Conservation (phyloP, 2,113 vertebrate genomes). For the Enhydra lutris region DNA sequence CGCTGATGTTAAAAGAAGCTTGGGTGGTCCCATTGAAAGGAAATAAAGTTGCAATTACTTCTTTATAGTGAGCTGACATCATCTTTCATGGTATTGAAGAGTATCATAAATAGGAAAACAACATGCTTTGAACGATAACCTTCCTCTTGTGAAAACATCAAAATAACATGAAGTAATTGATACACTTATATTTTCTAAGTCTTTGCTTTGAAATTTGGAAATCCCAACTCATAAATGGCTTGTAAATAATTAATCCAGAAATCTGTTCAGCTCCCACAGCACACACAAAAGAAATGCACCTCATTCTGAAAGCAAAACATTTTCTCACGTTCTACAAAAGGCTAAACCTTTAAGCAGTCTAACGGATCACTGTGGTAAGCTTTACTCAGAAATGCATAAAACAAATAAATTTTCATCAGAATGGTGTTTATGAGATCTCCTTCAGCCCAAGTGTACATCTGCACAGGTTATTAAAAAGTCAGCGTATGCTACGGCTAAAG, state of each 20-base stretch:
- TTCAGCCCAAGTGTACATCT: background rate
- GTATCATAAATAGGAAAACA: conserved; percentile 32
- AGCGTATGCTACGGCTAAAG: conserved; percentile 5
- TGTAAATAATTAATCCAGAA: conserved; percentile 82
- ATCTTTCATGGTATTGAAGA: conserved; percentile 24
- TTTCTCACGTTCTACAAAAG: conserved; percentile 63
- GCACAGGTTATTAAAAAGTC: conserved; percentile 47
- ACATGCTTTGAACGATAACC: background rate
- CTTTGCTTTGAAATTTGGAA: conserved; percentile 69
- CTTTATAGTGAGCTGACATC: background rate
- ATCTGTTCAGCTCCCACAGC: conserved; percentile 69
- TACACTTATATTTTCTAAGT: conserved; percentile 62
- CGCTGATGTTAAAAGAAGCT: background rate
- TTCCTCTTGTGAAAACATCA: conserved; percentile 15
- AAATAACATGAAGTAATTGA: conserved; percentile 40
- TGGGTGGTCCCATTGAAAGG: background rate
- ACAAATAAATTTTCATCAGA: conserved; percentile 39
- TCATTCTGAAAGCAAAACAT: conserved; percentile 72
- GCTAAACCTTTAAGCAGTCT: conserved; percentile 48
- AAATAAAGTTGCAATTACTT: background rate
- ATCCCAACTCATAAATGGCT: conserved; percentile 70
- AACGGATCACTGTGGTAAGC: conserved; percentile 36
- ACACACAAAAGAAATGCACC: conserved; percentile 54
- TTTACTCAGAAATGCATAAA: conserved; percentile 52
- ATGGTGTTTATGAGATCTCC: conserved; percentile 50